Base-by-base conservation (phyloP, 2,888 invertebrate species). In the Galerucella calmariensis region DNA sequence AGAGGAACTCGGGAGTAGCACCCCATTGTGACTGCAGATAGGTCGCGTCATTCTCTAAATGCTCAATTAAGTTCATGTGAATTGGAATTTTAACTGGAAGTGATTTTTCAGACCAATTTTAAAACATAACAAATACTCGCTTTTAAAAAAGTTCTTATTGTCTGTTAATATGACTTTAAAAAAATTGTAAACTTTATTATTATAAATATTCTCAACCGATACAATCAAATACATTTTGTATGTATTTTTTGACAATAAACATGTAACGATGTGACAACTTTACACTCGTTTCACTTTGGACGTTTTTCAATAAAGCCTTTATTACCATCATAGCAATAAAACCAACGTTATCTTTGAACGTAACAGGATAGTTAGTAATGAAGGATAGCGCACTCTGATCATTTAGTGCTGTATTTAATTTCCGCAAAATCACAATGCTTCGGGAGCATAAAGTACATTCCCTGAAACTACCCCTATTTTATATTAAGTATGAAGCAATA, bases 51-150 rank as follows among this genome's bases (percentile, higher is more conserved):
- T 72, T 66, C 67, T 61, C 72, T 72, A 72, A 20, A 72, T 66
- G 72, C 72, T 72, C 72, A 72, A 72, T 72, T 72, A 72, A 72
- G 27, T 72, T 72, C 66, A 67, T 72, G 72, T 53, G 46, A 59
- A 72, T 48, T 72, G 66, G 35, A 66, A 66, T 67, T 71, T 72
- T 71, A 41, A 53, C 46, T 53, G 61, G 16, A 58, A 16, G n/a
- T 53, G 51, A n/a, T 53, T 46, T 58, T 68, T 59, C 12, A 20
- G 1, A 69, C 11, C 16, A 69, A 69, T 69, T 61, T 61, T 24
- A 59, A 68, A 58, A 68, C 9, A 51, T 12, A 27, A 12, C 5
- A 53, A 27, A 14, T 14, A n/a, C 24, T 65, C 44, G 10, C 20
- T n/a, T 20, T 20, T 20, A 20, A 20, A 20, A 20, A 20, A 20